Evolutionary conservation across 2,888 invertebrate genomes (phyloP).

Genomic region (Nomada hirtipes): DNA sequence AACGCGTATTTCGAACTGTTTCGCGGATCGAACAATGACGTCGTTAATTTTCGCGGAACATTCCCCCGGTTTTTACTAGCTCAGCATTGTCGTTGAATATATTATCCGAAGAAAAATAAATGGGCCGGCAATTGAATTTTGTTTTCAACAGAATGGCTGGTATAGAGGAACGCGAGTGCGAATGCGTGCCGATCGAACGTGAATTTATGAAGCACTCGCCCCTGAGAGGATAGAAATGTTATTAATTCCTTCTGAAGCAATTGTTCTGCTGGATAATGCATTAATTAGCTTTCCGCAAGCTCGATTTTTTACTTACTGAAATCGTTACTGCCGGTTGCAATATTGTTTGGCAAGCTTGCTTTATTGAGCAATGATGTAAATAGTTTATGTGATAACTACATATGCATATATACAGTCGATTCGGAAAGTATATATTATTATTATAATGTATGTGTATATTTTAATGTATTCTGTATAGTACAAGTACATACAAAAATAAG

Average conservation of each 20-base stretch:
- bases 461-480: too few species aligned
- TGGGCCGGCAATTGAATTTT: slow-evolving; percentile 44
- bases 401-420: too few species aligned
- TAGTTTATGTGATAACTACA: too few species aligned
- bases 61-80: slow-evolving; percentile 16
- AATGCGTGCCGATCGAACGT: background rate
- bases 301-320: background rate
- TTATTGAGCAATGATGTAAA: too few species aligned
- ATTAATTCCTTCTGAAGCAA: slow-evolving; percentile 12
- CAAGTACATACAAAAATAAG: too few species aligned
- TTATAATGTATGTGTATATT: too few species aligned
- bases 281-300: background rate
- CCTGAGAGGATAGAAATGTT: slow-evolving; percentile 6
- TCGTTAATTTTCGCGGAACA: slow-evolving; percentile 13
- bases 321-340: background rate
- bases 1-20: slow-evolving; percentile 42
- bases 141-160: slow-evolving; percentile 26
- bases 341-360: background rate
- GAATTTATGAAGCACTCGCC: slow-evolving; percentile 33
- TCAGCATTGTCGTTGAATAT: slow-evolving; percentile 9
- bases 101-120: slow-evolving; percentile 38
- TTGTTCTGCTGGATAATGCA: background rate
- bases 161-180: slow-evolving; percentile 6
- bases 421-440: too few species aligned
- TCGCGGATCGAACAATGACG: slow-evolving; percentile 16